phyloP scores from a whole-genome alignment of 1,140 invertebrate genomes.

The Lithobius niger region DNA sequence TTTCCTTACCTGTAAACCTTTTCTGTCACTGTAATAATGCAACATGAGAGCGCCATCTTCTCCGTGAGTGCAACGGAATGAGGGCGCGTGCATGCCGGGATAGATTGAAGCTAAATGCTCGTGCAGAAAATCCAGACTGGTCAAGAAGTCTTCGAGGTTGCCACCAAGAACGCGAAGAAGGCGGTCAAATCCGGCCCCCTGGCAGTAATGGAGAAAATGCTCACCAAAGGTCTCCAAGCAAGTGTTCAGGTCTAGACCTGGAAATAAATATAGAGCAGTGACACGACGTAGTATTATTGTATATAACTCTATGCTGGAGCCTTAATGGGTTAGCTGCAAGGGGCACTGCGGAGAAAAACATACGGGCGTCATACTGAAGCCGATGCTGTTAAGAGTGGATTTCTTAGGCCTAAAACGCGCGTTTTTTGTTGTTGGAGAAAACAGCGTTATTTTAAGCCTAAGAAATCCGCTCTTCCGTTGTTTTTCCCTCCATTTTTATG shows the following conservation, averaged over 20 bases:
- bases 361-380: too few relatives aligned
- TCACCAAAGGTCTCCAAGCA: slow-evolving; percentile 1
- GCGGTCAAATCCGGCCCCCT: slow-evolving; percentile 37
- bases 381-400: too few relatives aligned
- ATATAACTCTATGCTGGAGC: too few relatives aligned
- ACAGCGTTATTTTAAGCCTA: too few relatives aligned
- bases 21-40: slow-evolving; percentile 33
- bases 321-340: too few relatives aligned
- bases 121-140: slow-evolving; percentile 76
- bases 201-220: slow-evolving; percentile 4
- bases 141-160: slow-evolving; percentile 65
- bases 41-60: slow-evolving; percentile 27
- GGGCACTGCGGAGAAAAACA: too few relatives aligned
- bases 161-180: slow-evolving; percentile 63
- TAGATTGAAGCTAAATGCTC: slow-evolving; percentile 36
- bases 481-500: too few relatives aligned
- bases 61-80: slow-evolving; percentile 30
- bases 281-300: too few relatives aligned
- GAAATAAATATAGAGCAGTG: too few relatives aligned
- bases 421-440: too few relatives aligned
- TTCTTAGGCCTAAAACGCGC: too few relatives aligned
- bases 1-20: slow-evolving; percentile 19
- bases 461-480: too few relatives aligned
- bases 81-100: slow-evolving; percentile 31
- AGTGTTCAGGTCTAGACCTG: slow-evolving; percentile 1